Conservation (phyloP, 2,888 invertebrate genomes). For the Girardia tigrina region DNA sequence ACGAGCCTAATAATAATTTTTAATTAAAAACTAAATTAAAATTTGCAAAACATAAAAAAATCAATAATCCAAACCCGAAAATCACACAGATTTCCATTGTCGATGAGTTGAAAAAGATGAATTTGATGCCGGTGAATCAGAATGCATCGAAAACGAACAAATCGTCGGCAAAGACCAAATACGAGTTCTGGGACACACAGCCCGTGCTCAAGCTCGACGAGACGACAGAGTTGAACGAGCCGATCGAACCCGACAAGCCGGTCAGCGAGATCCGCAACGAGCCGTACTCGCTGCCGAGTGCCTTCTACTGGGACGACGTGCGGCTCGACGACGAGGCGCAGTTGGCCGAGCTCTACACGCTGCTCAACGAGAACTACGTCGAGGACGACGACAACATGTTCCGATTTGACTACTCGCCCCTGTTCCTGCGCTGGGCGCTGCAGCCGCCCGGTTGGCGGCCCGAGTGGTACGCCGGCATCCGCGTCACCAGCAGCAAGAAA, state of each 20-base stretch:
- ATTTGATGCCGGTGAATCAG: neutral
- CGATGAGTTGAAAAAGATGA: neutral
- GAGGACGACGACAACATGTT: conserved; percentile 99
- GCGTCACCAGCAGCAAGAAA: conserved; percentile 77
- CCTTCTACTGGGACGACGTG: conserved; percentile 77
- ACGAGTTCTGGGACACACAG: conserved; percentile 96
- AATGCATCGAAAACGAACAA: conserved; percentile 56
- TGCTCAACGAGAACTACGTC: conserved; percentile 95
- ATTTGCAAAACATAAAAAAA: too few species aligned
- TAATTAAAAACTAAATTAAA: too few species aligned
- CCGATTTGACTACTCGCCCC: conserved; percentile 88
- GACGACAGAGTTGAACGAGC: conserved; percentile 72
- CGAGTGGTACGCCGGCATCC: conserved; percentile 92
- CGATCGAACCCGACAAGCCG: conserved; percentile 57
- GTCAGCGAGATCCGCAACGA: conserved; percentile 71
- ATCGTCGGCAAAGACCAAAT: conserved; percentile 66
- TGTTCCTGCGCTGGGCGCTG: conserved; percentile 90
- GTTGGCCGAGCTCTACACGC: conserved; percentile 77
- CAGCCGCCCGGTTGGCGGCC: conserved; percentile 91
- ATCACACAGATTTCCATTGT: neutral
- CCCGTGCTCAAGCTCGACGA: conserved; percentile 89
- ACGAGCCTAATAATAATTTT: too few species aligned
- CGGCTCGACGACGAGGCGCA: conserved; percentile 67
- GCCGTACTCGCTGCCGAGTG: conserved; percentile 78
- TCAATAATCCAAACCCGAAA: too few species aligned